These are phyloP conservation scores for Pseudococcus jackbeardsleyi DNA, from an alignment of 2,888 invertebrate species.

Conservation along the genomic window DNA sequence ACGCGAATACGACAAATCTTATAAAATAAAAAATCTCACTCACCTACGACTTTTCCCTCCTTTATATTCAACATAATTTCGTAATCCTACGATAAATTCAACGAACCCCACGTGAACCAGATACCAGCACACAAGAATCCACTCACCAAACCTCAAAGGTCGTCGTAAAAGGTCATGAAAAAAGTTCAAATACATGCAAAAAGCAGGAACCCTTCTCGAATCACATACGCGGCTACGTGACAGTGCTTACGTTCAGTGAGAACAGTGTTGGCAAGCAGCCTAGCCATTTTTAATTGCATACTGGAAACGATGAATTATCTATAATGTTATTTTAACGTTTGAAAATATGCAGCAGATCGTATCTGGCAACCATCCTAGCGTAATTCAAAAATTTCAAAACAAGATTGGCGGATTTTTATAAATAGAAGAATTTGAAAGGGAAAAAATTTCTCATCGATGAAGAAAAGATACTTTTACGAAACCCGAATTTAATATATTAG, in stretches of 20 bases:
- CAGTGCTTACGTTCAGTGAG: neutral
- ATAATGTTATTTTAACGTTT: constrained; percentile 35
- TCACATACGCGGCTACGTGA: neutral
- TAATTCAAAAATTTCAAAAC: neutral
- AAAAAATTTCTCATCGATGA: neutral
- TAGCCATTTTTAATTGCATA: constrained; percentile 29
- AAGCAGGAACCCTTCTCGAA: too few relatives aligned
- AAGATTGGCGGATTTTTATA: neutral
- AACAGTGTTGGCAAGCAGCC: constrained; percentile 13
- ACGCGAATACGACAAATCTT: too few relatives aligned
- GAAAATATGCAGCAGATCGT: neutral
- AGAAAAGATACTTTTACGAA: neutral
- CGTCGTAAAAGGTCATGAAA: neutral
- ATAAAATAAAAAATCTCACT: neutral
- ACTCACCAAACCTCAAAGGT: neutral
- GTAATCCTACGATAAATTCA: neutral
- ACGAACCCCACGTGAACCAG: neutral
- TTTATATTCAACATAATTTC: neutral
- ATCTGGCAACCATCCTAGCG: neutral
- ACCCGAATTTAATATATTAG: neutral
- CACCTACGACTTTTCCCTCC: neutral
- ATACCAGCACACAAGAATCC: neutral
- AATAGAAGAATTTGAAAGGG: neutral
- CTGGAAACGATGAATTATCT: constrained; percentile 39
- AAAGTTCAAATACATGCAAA: neutral